Evolutionary conservation across 1,140 invertebrate species (phyloP).

Genomic region (Sitobion miscanthi): DNA sequence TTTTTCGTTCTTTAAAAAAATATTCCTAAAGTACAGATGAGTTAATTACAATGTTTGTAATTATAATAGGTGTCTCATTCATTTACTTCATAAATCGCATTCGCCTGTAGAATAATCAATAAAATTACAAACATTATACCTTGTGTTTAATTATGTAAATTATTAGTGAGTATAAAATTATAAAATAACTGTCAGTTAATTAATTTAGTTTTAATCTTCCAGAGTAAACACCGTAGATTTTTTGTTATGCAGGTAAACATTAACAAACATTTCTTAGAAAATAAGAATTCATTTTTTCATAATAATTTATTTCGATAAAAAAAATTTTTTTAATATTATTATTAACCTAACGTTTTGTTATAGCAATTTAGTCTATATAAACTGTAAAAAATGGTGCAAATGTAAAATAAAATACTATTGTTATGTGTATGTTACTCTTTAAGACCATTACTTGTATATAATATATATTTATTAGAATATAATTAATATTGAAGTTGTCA

Average conservation of each 20-base stretch:
- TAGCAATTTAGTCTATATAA: too few species aligned
- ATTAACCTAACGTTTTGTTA: not conserved
- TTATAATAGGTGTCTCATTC: not conserved
- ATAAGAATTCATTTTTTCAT: not conserved
- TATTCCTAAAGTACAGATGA: not conserved
- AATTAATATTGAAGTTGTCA: too few species aligned
- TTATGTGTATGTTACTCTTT: too few species aligned
- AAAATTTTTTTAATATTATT: not conserved
- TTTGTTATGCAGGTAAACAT: not conserved
- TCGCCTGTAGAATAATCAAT: not conserved
- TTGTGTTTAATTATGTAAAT: not conserved
- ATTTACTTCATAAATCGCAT: not conserved
- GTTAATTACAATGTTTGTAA: conserved; percentile 29
- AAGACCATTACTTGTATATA: too few species aligned
- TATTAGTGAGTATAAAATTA: not conserved
- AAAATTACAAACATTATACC: not conserved
- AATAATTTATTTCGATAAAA: not conserved
- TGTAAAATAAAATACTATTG: too few species aligned
- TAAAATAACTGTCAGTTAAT: not conserved
- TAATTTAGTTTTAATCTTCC: not conserved
- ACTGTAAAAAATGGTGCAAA: too few species aligned
- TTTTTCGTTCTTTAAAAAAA: conserved; percentile 9
- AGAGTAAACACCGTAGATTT: not conserved
- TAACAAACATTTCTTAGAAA: not conserved
- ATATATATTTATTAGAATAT: too few species aligned